Percentiles rank a stretch among this genome's conserved stretches.
Conservation (phyloP, 2,797 vertebrate species). For the Triplophysa yarkandensis region DNA sequence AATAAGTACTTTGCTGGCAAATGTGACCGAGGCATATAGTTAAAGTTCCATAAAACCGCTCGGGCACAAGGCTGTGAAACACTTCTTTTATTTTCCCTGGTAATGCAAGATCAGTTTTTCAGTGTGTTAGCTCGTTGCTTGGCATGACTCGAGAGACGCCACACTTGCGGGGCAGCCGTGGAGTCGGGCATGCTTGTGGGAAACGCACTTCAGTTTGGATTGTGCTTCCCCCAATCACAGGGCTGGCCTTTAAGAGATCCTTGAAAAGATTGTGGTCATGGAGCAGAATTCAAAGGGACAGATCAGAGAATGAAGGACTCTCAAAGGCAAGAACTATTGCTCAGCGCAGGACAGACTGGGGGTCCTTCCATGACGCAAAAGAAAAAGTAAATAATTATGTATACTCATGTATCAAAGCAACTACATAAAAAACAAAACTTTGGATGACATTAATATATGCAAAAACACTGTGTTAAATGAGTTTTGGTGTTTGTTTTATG, state of each 20-base stretch:
- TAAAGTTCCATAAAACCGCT: slow-evolving; percentile 43
- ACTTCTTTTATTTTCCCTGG: slow-evolving; percentile 45
- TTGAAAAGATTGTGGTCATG: slow-evolving; percentile 73
- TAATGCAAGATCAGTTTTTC: slow-evolving; percentile 40
- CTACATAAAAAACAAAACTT: slow-evolving; percentile 4
- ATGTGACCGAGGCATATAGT: slow-evolving; percentile 50
- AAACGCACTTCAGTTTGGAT: slow-evolving; percentile 53
- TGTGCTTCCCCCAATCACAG: slow-evolving; percentile 54
- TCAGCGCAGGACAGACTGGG: slow-evolving; percentile 30
- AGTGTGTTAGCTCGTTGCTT: slow-evolving; percentile 27
- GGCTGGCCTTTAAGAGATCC: slow-evolving; percentile 48
- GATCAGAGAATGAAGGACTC: slow-evolving; percentile 67
- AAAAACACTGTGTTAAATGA: background rate
- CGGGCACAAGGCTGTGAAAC: slow-evolving; percentile 25
- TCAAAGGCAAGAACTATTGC: slow-evolving; percentile 53
- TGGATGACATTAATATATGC: background rate
- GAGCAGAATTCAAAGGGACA: slow-evolving; percentile 72
- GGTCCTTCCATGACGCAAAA: slow-evolving; percentile 24
- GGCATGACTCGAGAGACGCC: slow-evolving; percentile 34
- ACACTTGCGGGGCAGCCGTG: slow-evolving; percentile 42
- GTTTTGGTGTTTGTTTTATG: too few relatives aligned
- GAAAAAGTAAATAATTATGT: slow-evolving; percentile 52
- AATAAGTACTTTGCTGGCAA: slow-evolving; percentile 36
- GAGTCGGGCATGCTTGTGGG: slow-evolving; percentile 53
- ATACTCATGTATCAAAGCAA: slow-evolving; percentile 26